Evolutionary conservation across 2,113 vertebrate species (phyloP).

Genomic region (Ancistrus triradiatus): DNA sequence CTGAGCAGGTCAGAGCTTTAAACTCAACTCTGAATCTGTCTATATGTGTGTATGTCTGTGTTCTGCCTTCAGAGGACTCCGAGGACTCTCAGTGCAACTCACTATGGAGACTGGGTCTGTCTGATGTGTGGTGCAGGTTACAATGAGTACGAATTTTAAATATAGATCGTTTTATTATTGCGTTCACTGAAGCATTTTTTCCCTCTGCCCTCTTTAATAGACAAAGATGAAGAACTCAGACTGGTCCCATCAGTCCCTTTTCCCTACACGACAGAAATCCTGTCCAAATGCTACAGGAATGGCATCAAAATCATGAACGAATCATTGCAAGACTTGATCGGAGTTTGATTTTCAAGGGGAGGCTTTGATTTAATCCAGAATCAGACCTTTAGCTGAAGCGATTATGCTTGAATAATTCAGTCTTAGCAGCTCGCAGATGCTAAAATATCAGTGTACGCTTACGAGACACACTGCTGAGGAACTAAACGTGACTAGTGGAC

Average conservation of each 20-base stretch:
- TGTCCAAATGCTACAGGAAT: constrained; percentile 4
- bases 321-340: background rate
- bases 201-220: background rate
- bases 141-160: background rate
- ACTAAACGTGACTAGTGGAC: constrained; percentile 10
- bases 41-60: no score
- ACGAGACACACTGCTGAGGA: constrained; percentile 3
- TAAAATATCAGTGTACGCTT: background rate
- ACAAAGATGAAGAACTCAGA: background rate
- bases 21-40: no score
- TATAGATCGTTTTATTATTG: background rate
- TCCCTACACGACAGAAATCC: constrained; percentile 6
- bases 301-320: background rate
- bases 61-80: no score
- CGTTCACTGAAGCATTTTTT: background rate
- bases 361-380: no score
- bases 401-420: no score
- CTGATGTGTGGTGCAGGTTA: no score
- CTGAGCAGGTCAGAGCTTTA: no score
- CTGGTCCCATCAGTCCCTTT: constrained; percentile 27
- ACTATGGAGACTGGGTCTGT: no score
- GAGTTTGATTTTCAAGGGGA: background rate
- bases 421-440: no score
- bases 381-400: no score
- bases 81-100: no score